These are phyloP conservation scores for Ruditapes philippinarum DNA, from an alignment of 1,140 invertebrate species.

Conservation along the genomic window DNA sequence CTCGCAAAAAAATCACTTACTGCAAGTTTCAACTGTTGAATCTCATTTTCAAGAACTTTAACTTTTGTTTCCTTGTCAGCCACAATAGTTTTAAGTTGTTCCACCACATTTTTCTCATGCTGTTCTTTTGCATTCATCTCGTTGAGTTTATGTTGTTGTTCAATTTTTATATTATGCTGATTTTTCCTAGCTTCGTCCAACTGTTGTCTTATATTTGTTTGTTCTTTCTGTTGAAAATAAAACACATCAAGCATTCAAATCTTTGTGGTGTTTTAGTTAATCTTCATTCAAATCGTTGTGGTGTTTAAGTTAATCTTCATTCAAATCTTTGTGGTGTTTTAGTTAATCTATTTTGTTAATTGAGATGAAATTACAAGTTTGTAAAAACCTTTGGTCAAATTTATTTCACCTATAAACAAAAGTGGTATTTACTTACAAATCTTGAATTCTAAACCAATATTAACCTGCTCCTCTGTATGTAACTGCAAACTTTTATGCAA, in stretches of 20 bases:
- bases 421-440: too few species aligned
- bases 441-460: too few species aligned
- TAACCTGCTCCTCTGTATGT: too few species aligned
- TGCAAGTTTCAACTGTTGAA: conserved; percentile 72
- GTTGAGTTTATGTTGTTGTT: conserved; percentile 72
- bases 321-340: too few species aligned
- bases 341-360: too few species aligned
- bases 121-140: conserved; percentile 77
- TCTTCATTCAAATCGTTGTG: too few species aligned
- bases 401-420: too few species aligned
- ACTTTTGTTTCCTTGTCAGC: conserved; percentile 81
- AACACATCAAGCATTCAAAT: not conserved
- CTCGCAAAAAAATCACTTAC: conserved; percentile 37
- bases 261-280: too few species aligned
- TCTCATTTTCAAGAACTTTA: conserved; percentile 78
- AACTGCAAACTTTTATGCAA: too few species aligned
- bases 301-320: too few species aligned
- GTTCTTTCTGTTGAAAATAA: conserved; percentile 79
- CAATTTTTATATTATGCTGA: conserved; percentile 69
- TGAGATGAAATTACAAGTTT: too few species aligned
- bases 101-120: conserved; percentile 82
- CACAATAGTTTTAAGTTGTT: conserved; percentile 82
- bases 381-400: too few species aligned
- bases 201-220: conserved; percentile 78
- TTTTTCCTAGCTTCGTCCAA: conserved; percentile 76